Base-by-base conservation (phyloP, 2,888 invertebrate genomes). In the Heliconius aoede region DNA sequence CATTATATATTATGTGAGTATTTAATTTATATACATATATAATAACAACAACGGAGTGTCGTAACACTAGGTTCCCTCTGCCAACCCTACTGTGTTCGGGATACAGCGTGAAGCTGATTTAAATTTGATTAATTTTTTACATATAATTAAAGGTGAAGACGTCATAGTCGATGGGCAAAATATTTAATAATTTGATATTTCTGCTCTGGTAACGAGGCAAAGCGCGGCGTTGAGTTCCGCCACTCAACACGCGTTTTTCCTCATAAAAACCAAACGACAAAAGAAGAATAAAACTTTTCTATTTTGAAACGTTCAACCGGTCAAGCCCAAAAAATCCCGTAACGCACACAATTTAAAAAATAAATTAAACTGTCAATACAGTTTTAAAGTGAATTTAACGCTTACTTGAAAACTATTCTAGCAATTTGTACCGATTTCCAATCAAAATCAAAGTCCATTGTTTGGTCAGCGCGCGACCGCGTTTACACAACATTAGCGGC, bases 361-460 rank as follows among this genome's bases (percentile, higher is more conserved):
- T 24, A 55, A 69, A 69, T 69, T n/a, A 30, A 69, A 13, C n/a
- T 46, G 30, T 51, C 30, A 69, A n/a, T 55, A 24, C 30, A 69
- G 55, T n/a, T 26, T 36, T 26, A 21, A 58, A 55, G 26, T 36
- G 28, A 58, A 32, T 46, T 26, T 65, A 62, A 18, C 65, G 32
- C 60, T 68, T 61, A 69, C 61, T 61, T 46, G 74, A 51, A 62
- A 69, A 74, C 32, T 64, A 60, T 71, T 74, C 60, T 24, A 62
- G 28, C 64, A 62, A 75, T 69, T 78, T 78, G 51, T 73, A 75
- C 62, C 46, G n/a, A 30, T 55, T 75, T 75, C 36, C 62, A 75
- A 75, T 71, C 58, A 62, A 71, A 78, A 78, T 78, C 78, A 73
- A 75, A 60, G 72, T 51, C 55, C 71, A 78, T 78, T 78, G 78